phyloP scores from a whole-genome alignment of 2,888 invertebrate species.

The Aleiodes testaceus region DNA sequence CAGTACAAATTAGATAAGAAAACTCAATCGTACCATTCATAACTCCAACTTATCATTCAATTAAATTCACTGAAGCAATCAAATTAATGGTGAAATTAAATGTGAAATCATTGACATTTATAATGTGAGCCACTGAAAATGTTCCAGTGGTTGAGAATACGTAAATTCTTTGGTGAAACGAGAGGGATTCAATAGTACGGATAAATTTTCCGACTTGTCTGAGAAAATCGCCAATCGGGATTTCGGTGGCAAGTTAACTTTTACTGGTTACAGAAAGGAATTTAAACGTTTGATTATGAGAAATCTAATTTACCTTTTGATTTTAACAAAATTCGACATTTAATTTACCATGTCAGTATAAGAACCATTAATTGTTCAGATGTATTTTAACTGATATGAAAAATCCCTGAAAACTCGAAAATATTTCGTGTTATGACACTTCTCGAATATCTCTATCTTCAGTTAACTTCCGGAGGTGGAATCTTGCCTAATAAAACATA shows the following conservation, averaged over 20 bases:
- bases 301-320: slow-evolving; percentile 34
- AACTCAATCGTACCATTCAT: no score
- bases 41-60: background rate
- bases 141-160: background rate
- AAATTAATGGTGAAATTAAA: background rate
- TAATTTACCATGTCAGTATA: no score
- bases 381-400: no score
- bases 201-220: slow-evolving; percentile 35
- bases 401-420: no score
- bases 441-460: background rate
- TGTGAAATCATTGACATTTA: background rate
- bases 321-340: no score
- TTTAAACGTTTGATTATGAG: slow-evolving; percentile 53
- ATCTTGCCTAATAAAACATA: slow-evolving; percentile 36
- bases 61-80: background rate
- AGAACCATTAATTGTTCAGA: no score
- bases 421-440: background rate
- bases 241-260: slow-evolving; percentile 46
- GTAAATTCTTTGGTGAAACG: slow-evolving; percentile 15
- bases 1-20: no score
- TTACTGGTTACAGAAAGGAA: slow-evolving; percentile 46
- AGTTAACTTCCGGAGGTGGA: slow-evolving; percentile 29
- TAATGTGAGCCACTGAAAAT: background rate
- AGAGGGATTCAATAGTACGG: slow-evolving; percentile 41
- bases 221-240: slow-evolving; percentile 47